Evolutionary conservation across 92 coral and sea anemone genomes (phyloP), one percentile per base, ranked within the genome.

Genomic region (Heliopora coerulea): DNA sequence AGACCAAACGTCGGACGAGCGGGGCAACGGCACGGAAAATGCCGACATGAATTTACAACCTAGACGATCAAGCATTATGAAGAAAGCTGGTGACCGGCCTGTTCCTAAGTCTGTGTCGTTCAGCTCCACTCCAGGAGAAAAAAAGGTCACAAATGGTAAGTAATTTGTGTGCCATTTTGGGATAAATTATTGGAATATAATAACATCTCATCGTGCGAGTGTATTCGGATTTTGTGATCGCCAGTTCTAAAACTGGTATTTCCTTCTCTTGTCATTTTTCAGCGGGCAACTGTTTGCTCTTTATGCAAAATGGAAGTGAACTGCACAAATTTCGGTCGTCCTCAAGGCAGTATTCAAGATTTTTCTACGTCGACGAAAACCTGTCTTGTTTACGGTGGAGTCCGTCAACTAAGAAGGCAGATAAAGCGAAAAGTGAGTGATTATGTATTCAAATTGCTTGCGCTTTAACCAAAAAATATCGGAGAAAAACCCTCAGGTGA

Each of bases 291-390:
- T 95, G 99, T 80, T 80, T 95, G 63, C 83, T 91, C 26, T 90
- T 86, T 40, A 90, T 95, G 88, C 99, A 91, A 77, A 90, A 84
- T 95, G 99, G 97, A 10, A 88, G 93, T 23, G 99, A 95, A 82
- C 78, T 95, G 58, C 89, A 90, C 87, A 95, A 95, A 80, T 88
- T 95, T 41, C 91, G 99, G 49, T 95, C 99, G 26, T 85, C 91
- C 26, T 93, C 96, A 12, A 61, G 98, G 35, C 96, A 93, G 80
- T 93, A 93, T 58, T 88, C 88, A 26, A 65, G 98, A 50, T 90
- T 95, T 74, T 95, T 95, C 29, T 82, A 83, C 54, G n/a, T 95
- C 75, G 96, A 95, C 57, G 91, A 88, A 65, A 96, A 95, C 54
- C 72, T 88, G 0, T 29, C 91, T 2, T 80, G 86, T 29, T 77